Evolutionary conservation across 2,113 vertebrate species (phyloP), one percentile per base, ranked within the genome.

Genomic region (Scomber colias): DNA sequence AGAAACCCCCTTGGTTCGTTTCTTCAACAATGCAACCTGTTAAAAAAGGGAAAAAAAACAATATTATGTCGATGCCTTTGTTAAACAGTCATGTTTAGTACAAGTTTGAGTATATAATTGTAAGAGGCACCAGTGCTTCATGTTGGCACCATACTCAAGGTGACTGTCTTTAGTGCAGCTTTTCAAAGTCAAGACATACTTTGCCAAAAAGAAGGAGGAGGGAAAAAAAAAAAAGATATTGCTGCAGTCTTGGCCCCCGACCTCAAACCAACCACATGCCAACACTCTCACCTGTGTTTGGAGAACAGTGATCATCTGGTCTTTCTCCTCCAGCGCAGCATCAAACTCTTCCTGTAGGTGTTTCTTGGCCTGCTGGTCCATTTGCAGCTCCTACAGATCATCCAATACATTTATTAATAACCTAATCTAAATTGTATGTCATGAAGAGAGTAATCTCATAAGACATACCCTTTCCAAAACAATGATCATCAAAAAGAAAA

Each of bases 341-440:
- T 98, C 98, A 91, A 98, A 99, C 87, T 99, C 97, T 7, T 99
- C 97, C 35, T 99, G 97, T n/a, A 99, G 93, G 88, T 99, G 98
- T 91, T 98, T 99, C 91, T 99, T 99, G 35, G 97, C 96, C 88
- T 98, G 97, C 65, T 99, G 97, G 92, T 99, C 97, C 97, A 99
- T 99, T 50, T 99, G 97, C 17, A 99, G 96, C 84, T 99, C 98
- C 98, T 99, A 71, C 2, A 70, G 5, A 82, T 19, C 3, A 80
- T 82, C 57, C 2, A 60, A 24, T 30, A 57, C 14, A 9, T 50
- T 75, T 2, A 81, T 5, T 27, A 9, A 27, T n/a, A 40, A 40
- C 9, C 8, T 10, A 40, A 40, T 40, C 35, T 40, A 40, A 40
- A 40, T 40, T 9, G 7, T 40, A 40, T 40, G 35, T 40, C 2